A percentile compares a stretch with the other conserved stretches of the same genome.
These are phyloP conservation scores for Ophion ventricosus DNA, from an alignment of 2,888 invertebrate genomes.

Conservation along the genomic window DNA sequence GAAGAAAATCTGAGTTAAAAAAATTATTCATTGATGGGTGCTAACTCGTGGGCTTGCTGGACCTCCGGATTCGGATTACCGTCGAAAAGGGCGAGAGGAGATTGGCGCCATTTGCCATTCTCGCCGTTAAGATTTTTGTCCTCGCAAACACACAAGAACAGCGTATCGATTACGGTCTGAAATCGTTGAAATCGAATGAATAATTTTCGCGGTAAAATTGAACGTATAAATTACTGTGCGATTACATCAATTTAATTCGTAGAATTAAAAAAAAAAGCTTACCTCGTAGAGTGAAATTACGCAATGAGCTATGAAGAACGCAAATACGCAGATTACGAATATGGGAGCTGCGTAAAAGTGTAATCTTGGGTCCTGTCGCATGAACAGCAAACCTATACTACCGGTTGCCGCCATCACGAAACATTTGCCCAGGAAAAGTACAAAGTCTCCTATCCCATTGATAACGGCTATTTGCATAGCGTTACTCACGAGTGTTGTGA, in stretches of 20 bases:
- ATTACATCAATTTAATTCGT: neutral
- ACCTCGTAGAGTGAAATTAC: slow-evolving; percentile 97
- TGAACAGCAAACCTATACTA: slow-evolving; percentile 89
- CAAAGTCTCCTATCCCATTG: slow-evolving; percentile 96
- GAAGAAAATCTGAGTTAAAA: neutral
- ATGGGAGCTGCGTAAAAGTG: slow-evolving; percentile 95
- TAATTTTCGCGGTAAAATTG: neutral
- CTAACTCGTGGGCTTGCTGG: slow-evolving; percentile 83
- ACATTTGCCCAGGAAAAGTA: slow-evolving; percentile 94
- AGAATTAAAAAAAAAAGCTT: slow-evolving; percentile 69
- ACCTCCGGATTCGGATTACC: slow-evolving; percentile 75
- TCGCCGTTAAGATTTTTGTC: slow-evolving; percentile 93
- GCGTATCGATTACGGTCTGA: slow-evolving; percentile 96
- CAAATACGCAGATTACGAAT: slow-evolving; percentile 91
- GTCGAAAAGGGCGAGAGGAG: slow-evolving; percentile 78
- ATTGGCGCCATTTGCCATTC: slow-evolving; percentile 85
- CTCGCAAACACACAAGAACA: slow-evolving; percentile 97
- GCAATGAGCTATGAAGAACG: slow-evolving; percentile 97
- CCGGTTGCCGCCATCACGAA: slow-evolving; percentile 93
- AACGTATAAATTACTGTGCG: too few relatives aligned
- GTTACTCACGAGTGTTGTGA: slow-evolving; percentile 92
- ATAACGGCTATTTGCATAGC: slow-evolving; percentile 95
- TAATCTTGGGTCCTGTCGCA: slow-evolving; percentile 89
- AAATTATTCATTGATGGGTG: slow-evolving; percentile 82
- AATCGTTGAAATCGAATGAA: slow-evolving; percentile 70